Evolutionary conservation across 2,797 vertebrate genomes (phyloP), one percentile per base, ranked within the genome.

Genomic region (Menidia menidia): DNA sequence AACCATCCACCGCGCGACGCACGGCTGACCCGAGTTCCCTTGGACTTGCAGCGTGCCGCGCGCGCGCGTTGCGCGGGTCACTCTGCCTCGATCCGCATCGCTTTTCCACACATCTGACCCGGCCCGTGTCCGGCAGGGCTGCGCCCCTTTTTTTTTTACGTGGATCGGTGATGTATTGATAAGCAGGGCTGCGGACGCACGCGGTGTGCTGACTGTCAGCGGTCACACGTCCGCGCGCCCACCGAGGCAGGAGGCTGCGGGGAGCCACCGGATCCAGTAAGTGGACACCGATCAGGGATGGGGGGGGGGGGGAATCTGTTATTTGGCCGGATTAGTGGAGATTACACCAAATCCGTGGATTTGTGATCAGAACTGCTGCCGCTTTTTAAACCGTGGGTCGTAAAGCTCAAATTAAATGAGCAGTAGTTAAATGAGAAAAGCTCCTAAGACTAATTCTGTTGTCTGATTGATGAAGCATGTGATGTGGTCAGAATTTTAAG

Each of bases 141-240:
- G 69, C 32, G 13, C 43, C 15, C 41, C 2, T 25, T 25, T 6
- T 25, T 25, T 25, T 6, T 64, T 16, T 51, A 3, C 35, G 50
- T 56, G 18, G 14, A 75, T 73, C 43, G 45, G 13, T 56, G 31
- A 41, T 54, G 15, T 5, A 64, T 76, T 35, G 53, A 73, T 79
- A 41, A 64, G 4, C 35, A 62, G 70, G 14, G 11, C 35, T 47
- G 25, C 70, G 3, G 73, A 73, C 77, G 68, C 31, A 0, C 35
- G n/a, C 16, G 45, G 18, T 18, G 51, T 41, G 42, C 13, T 48
- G 44, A 56, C 57, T 51, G 43, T 67, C 64, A 58, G 56, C 45
- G 50, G 48, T 74, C 67, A 67, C 66, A 73, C 55, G 77, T n/a
- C 43, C 39, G 45, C 18, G 41, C 32, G 55, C 32, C 30, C 35